phyloP scores from a whole-genome alignment of 1,140 invertebrate species.

The Camponotus floridanus region DNA sequence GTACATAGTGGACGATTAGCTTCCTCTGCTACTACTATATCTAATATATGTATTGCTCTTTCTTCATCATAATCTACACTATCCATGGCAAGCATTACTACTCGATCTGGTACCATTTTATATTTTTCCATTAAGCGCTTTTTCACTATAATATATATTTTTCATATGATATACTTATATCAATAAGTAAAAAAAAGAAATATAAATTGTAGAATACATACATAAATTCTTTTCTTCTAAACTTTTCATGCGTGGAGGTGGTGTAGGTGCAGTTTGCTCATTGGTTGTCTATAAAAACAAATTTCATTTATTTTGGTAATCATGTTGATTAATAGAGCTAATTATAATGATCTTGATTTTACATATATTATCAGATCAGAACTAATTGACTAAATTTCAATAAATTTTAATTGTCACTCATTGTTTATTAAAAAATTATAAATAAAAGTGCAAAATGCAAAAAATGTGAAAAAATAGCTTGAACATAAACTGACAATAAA shows the following conservation, averaged over 20 bases:
- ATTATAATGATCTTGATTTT: too few species aligned
- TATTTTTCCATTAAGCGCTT: conserved; percentile 91
- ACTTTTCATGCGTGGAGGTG: conserved; percentile 89
- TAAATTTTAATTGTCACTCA: too few species aligned
- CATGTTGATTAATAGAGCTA: neutral
- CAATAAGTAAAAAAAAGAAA: conserved; percentile 14
- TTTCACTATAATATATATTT: conserved; percentile 89
- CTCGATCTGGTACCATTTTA: conserved; percentile 91
- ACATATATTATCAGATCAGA: too few species aligned
- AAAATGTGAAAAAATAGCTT: too few species aligned
- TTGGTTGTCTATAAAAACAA: conserved; percentile 80
- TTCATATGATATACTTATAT: conserved; percentile 16
- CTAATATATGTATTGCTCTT: conserved; percentile 91
- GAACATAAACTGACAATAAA: too few species aligned
- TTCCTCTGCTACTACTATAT: conserved; percentile 89
- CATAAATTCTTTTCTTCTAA: conserved; percentile 91
- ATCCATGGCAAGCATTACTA: conserved; percentile 94
- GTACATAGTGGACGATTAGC: conserved; percentile 81
- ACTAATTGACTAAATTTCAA: too few species aligned
- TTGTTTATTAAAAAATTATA: too few species aligned
- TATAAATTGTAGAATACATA: conserved; percentile 82
- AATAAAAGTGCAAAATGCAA: too few species aligned
- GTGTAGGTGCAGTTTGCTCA: conserved; percentile 85
- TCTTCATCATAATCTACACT: conserved; percentile 94
- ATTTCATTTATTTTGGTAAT: neutral